phyloP scores from a whole-genome alignment of 2,113 vertebrate species.

The Rhinopomastus cyanomelas region DNA sequence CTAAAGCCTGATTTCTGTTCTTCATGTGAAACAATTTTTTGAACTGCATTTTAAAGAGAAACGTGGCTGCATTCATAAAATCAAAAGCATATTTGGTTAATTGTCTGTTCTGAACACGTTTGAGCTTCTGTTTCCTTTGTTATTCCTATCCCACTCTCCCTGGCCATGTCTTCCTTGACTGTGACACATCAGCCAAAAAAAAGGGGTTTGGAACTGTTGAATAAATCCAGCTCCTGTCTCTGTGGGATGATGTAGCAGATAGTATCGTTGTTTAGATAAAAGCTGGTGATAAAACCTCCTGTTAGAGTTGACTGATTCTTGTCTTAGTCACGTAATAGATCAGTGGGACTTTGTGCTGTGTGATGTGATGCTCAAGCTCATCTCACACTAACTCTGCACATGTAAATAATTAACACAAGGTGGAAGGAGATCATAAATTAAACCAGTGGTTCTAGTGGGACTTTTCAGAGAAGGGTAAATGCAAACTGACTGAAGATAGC shows the following conservation, averaged over 20 bases:
- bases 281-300: constrained; percentile 18
- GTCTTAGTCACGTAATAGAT: background rate
- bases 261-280: constrained; percentile 16
- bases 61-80: background rate
- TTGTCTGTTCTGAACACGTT: background rate
- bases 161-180: background rate
- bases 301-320: background rate
- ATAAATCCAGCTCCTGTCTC: background rate
- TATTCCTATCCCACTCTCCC: background rate
- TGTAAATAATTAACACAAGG: background rate
- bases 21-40: constrained; percentile 8
- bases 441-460: background rate
- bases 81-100: background rate
- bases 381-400: background rate
- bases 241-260: background rate
- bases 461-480: background rate
- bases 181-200: background rate
- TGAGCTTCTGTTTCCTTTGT: background rate
- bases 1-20: constrained; percentile 41
- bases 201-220: background rate
- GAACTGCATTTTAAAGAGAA: background rate
- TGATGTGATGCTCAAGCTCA: background rate
- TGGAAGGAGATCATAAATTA: background rate
- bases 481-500: background rate
- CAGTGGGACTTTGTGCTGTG: constrained; percentile 1